Evolutionary conservation across 2,888 invertebrate species (phyloP), one percentile per base, ranked within the genome.

Genomic region (Microctonus hyperodae): DNA sequence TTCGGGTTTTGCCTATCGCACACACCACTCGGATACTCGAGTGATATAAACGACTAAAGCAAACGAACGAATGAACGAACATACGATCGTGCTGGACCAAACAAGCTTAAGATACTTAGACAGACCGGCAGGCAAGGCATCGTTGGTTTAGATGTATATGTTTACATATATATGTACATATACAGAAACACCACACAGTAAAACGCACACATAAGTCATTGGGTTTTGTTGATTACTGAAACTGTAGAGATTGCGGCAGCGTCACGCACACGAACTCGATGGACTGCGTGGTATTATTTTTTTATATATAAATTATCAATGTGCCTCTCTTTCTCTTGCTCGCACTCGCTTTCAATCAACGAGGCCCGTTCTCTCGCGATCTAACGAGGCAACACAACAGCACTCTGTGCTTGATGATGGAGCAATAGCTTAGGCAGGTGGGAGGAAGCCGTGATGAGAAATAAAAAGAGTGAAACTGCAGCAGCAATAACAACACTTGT

Each of bases 241-340:
- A 74, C 70, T 70, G 73, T 69, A 60, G 73, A 73, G 73, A 77
- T 76, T 72, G 74, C 74, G 71, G 73, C 71, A 71, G 70, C 72
- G 69, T 74, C 72, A 71, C 71, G 70, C 71, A 70, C 65, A 69
- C 58, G n/a, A n/a, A 64, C 65, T 56, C 40, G 60, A 35, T 44
- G 64, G 55, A 60, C 58, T 60, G n/a, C 48, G 58, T 16, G 16
- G 40, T 44, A 16, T 37, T n/a, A 9, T 37, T n/a, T 37, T 13
- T 37, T n/a, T n/a, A 11, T 37, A n/a, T 37, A 44, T 44, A 6
- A 44, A 55, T 50, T 60, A 55, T 16, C 25, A 44, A 13, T 7
- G 16, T 50, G 33, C 50, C n/a, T 31, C 35, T 35, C 62, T 31
- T 23, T 35, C 62, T 62, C 53, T 50, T 33, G 48, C 51, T 58